A percentile compares a stretch with the other conserved stretches of the same genome.
Evolutionary conservation across 2,797 vertebrate species (phyloP).

Genomic region (Cossypha niveicapilla): DNA sequence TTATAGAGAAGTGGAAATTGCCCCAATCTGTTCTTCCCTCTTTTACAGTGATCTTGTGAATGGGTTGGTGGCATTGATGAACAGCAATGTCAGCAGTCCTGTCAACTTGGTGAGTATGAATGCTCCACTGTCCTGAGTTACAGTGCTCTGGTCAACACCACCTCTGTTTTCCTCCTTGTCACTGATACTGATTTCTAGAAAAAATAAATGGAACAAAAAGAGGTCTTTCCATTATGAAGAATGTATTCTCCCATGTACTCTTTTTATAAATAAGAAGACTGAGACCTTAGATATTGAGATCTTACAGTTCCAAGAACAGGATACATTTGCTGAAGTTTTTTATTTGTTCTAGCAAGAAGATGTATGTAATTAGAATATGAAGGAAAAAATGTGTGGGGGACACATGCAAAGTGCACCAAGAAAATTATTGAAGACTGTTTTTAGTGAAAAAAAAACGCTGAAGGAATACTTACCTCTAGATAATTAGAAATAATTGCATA

Average conservation of each 20-base stretch:
- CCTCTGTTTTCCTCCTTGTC: not conserved
- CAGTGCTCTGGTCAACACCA: not conserved
- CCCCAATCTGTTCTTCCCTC: not conserved
- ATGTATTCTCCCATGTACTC: not conserved
- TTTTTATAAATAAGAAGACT: not conserved
- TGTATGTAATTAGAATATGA: not conserved
- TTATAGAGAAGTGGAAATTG: not conserved
- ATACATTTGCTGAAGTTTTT: not conserved
- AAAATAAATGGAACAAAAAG: not conserved
- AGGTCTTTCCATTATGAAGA: not conserved
- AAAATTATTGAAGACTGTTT: not conserved
- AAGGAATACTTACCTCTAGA: not conserved
- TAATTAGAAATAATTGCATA: not conserved
- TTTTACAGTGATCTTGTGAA: constrained; percentile 91
- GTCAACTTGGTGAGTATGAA: constrained; percentile 90
- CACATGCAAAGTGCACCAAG: not conserved
- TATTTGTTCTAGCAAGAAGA: not conserved
- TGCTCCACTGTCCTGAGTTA: not conserved
- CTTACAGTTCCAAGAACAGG: not conserved
- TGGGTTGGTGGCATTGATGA: constrained; percentile 94
- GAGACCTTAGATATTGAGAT: not conserved
- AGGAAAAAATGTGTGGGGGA: rapidly evolving
- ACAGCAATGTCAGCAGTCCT: constrained; percentile 98
- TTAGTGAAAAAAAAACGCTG: not conserved
- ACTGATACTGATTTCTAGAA: not conserved